Conservation (phyloP, 2,888 invertebrate genomes). For the Erebia ligea region DNA sequence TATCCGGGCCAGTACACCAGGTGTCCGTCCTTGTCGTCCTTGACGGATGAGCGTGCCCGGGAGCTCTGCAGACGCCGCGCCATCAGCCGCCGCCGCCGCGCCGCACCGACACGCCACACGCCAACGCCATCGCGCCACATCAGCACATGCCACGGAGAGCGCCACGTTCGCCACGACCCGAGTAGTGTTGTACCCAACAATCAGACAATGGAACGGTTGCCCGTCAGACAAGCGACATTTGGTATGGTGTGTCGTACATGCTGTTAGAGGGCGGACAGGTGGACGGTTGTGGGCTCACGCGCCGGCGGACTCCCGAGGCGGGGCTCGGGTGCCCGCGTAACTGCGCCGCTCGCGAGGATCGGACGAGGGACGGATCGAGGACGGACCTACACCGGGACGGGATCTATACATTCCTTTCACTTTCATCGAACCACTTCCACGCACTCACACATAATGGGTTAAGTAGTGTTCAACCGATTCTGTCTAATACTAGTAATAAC, state of each 20-base stretch:
- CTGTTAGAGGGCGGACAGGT: slow-evolving; percentile 79
- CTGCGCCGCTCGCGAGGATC: slow-evolving; percentile 50
- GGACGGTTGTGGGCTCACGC: slow-evolving; percentile 60
- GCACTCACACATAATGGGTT: slow-evolving; percentile 52
- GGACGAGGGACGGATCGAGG: slow-evolving; percentile 49
- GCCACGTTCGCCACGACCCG: slow-evolving; percentile 83
- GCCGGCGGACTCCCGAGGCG: slow-evolving; percentile 53
- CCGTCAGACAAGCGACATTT: slow-evolving; percentile 84
- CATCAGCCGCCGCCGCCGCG: slow-evolving; percentile 47
- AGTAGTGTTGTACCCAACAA: slow-evolving; percentile 84
- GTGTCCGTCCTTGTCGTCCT: slow-evolving; percentile 99
- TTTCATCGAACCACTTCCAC: slow-evolving; percentile 51
- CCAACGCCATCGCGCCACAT: slow-evolving; percentile 49
- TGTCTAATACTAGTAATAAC: slow-evolving; percentile 42
- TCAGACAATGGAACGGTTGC: slow-evolving; percentile 85
- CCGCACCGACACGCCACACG: slow-evolving; percentile 41
- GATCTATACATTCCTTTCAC: slow-evolving; percentile 49
- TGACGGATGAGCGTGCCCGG: slow-evolving; percentile 94
- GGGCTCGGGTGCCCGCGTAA: slow-evolving; percentile 39
- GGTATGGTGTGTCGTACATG: slow-evolving; percentile 82
- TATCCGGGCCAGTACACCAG: slow-evolving; percentile 99
- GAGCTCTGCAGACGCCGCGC: slow-evolving; percentile 86
- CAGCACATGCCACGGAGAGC: slow-evolving; percentile 70
- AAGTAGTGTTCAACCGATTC: slow-evolving; percentile 76
- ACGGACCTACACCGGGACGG: slow-evolving; percentile 45